Conservation (phyloP, 1,140 invertebrate species). For the Stegodyphus mimosarum region DNA sequence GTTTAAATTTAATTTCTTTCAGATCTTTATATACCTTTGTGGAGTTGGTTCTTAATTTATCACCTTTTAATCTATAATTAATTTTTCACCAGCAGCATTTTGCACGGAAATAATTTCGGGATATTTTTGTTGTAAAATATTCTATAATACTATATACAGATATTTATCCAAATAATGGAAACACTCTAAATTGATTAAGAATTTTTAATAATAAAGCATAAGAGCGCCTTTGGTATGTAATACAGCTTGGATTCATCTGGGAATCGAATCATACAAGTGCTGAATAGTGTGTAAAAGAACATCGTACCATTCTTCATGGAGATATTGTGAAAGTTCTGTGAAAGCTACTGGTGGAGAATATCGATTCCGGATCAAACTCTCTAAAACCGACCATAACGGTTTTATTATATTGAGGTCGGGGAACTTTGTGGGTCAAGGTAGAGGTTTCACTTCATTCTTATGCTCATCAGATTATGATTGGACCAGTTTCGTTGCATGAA, state of each 20-base stretch:
- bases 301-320: neutral
- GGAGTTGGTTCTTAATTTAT: too few relatives aligned
- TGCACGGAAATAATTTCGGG: too few relatives aligned
- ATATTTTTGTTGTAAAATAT: too few relatives aligned
- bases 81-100: too few relatives aligned
- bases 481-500: constrained; percentile 1
- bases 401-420: constrained; percentile 23
- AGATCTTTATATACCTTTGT: too few relatives aligned
- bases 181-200: neutral
- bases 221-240: neutral
- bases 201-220: neutral
- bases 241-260: neutral
- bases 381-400: constrained; percentile 17
- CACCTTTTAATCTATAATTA: too few relatives aligned
- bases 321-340: neutral
- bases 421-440: constrained; percentile 11
- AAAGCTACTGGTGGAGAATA: neutral
- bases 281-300: neutral
- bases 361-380: neutral
- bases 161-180: neutral
- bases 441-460: constrained; percentile 13
- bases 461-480: constrained; percentile 16
- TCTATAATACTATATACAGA: too few relatives aligned
- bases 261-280: neutral
- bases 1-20: too few relatives aligned